These are phyloP conservation scores for Strigamia crassipes DNA, from an alignment of 2,888 invertebrate species.

Conservation along the genomic window DNA sequence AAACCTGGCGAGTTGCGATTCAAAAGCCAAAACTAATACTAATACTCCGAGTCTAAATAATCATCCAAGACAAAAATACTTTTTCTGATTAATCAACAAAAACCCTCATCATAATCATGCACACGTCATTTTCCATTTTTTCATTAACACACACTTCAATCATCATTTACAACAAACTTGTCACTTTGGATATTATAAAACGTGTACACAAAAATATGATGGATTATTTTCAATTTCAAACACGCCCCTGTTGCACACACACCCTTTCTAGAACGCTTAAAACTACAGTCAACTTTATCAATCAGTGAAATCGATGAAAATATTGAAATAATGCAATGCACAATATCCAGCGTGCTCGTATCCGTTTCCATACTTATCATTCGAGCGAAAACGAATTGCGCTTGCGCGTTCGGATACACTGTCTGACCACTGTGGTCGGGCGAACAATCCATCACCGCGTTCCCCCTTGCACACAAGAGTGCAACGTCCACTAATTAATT, in stretches of 20 bases:
- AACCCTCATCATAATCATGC: slow-evolving; percentile 20
- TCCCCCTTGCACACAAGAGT: slow-evolving; percentile 34
- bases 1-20: background rate
- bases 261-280: background rate
- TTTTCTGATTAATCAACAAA: slow-evolving; percentile 33
- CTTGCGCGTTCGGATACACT: background rate
- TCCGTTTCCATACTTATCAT: slow-evolving; percentile 37
- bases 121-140: slow-evolving; percentile 26
- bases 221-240: slow-evolving; percentile 35
- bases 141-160: slow-evolving; percentile 29
- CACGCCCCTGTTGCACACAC: background rate
- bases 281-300: background rate
- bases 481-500: slow-evolving; percentile 40
- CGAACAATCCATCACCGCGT: slow-evolving; percentile 35
- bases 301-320: background rate
- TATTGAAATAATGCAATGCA: background rate
- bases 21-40: background rate
- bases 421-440: slow-evolving; percentile 37
- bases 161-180: slow-evolving; percentile 40
- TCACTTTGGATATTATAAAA: slow-evolving; percentile 33
- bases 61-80: slow-evolving; percentile 18
- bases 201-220: slow-evolving; percentile 37
- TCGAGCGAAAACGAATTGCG: slow-evolving; percentile 25
- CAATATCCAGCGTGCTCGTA: slow-evolving; percentile 3
- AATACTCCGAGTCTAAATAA: background rate